Percentiles rank a stretch among this genome's conserved stretches.
Evolutionary conservation across 2,797 vertebrate genomes (phyloP).

Genomic region (Myotis pilosus): DNA sequence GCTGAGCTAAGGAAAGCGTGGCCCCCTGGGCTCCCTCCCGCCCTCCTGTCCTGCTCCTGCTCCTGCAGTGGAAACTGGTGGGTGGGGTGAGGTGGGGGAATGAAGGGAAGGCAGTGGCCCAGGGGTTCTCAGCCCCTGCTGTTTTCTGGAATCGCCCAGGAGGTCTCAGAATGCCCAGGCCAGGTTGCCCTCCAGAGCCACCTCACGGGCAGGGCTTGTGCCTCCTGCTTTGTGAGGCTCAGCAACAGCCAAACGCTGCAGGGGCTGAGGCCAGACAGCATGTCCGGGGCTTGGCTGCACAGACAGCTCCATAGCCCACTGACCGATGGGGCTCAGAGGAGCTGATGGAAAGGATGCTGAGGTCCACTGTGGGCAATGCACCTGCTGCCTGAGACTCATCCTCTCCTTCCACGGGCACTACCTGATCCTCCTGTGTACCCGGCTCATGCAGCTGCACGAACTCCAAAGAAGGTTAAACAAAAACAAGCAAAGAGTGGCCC

Average conservation of each 20-base stretch:
- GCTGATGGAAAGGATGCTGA: not conserved
- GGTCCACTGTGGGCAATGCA: not conserved
- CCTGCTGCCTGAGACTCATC: not conserved
- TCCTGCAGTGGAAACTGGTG: not conserved
- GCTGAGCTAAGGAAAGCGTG: not conserved
- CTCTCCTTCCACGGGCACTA: not conserved
- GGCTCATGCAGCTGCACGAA: not conserved
- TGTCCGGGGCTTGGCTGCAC: not conserved
- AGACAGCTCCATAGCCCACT: not conserved
- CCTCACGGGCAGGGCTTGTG: not conserved
- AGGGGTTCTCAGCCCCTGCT: not conserved
- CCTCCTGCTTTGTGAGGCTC: not conserved
- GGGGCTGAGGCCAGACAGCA: not conserved
- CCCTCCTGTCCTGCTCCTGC: not conserved
- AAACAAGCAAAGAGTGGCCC: not conserved
- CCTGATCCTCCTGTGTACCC: fast-evolving
- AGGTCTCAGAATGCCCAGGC: not conserved
- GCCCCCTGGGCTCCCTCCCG: too few species aligned
- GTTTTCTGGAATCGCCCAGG: not conserved
- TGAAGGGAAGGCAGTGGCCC: not conserved
- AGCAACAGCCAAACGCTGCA: not conserved
- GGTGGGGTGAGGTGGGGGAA: too few species aligned
- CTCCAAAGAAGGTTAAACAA: not conserved
- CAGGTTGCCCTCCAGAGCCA: not conserved
- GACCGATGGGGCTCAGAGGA: fast-evolving